phyloP scores from a whole-genome alignment of 2,113 vertebrate species.

The Stegostoma tigrinum region DNA sequence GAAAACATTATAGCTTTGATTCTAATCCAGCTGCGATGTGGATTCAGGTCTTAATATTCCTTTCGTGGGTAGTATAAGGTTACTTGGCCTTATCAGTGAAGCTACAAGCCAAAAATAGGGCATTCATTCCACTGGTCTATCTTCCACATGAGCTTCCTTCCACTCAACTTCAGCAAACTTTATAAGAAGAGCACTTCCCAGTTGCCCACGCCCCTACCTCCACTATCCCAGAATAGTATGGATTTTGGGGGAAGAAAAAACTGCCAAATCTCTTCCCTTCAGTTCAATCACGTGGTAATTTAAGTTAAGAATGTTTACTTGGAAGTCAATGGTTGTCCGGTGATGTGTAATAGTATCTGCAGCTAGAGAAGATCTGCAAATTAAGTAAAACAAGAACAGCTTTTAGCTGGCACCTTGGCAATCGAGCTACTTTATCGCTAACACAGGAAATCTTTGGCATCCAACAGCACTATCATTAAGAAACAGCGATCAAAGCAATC shows the following conservation, averaged over 20 bases:
- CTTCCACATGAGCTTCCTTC: background rate
- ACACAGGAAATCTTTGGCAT: background rate
- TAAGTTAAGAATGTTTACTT: background rate
- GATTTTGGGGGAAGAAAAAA: background rate
- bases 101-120: background rate
- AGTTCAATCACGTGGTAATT: background rate
- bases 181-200: background rate
- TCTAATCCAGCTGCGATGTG: background rate
- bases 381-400: background rate
- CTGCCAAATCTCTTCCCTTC: background rate
- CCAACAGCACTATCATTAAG: background rate
- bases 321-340: background rate
- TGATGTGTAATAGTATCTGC: too few relatives aligned
- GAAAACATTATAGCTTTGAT: background rate
- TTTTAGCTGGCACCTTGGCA: background rate
- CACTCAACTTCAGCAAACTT: background rate
- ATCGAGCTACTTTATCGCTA: background rate
- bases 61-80: background rate
- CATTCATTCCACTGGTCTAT: background rate
- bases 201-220: background rate
- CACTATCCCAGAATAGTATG: background rate
- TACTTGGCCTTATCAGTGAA: background rate
- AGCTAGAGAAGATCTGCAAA: background rate
- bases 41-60: background rate
- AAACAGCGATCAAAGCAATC: background rate